Percentiles rank a stretch among this genome's conserved stretches.
phyloP scores from a whole-genome alignment of 2,113 vertebrate genomes.

The Oncorhynchus clarkii region DNA sequence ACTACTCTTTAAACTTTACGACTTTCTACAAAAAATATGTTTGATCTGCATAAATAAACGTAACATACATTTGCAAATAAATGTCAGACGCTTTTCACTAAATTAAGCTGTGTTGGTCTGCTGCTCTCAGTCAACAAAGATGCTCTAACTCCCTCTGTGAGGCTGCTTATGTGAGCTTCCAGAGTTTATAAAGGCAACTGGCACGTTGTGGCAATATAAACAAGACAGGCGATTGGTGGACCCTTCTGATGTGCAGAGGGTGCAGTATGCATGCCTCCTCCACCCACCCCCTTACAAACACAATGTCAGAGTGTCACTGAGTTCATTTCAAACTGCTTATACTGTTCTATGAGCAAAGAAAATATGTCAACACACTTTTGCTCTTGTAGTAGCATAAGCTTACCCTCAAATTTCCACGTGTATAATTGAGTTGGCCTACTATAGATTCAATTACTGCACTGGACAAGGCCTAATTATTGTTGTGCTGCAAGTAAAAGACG shows the following conservation, averaged over 20 bases:
- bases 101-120: neutral
- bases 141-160: too few relatives aligned
- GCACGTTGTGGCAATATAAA: constrained; percentile 46
- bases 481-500: neutral
- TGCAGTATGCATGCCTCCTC: too few relatives aligned
- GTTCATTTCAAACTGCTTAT: neutral
- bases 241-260: constrained; percentile 36
- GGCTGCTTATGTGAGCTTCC: too few relatives aligned
- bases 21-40: neutral
- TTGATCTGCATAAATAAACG: neutral
- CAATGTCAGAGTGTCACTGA: neutral
- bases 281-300: neutral
- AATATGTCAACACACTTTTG: too few relatives aligned
- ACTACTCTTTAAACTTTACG: neutral
- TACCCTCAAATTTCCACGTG: too few relatives aligned
- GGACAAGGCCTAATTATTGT: neutral
- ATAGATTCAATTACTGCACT: too few relatives aligned
- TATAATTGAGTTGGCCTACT: too few relatives aligned
- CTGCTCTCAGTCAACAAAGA: neutral
- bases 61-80: neutral
- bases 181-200: constrained; percentile 52
- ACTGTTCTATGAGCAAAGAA: too few relatives aligned
- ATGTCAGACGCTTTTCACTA: neutral
- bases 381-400: too few relatives aligned
- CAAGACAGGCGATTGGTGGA: constrained; percentile 59